Percentiles rank a stretch among this genome's conserved stretches.
Evolutionary conservation across 1,140 invertebrate species (phyloP).

Genomic region (Wiebesia pumilae): DNA sequence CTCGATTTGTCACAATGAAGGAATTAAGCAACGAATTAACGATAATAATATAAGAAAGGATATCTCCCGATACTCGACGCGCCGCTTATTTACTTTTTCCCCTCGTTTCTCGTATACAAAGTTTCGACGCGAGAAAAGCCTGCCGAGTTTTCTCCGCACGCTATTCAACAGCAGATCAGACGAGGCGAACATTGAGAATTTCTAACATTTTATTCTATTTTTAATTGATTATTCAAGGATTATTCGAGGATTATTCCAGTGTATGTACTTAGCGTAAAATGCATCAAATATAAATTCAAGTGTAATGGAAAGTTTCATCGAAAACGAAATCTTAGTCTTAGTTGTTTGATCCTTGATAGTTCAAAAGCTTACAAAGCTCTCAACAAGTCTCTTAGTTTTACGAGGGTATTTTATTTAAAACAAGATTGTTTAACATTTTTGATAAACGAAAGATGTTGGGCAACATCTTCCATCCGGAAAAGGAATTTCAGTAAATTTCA

Average conservation of each 20-base stretch:
- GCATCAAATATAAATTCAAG: not conserved
- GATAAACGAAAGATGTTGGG: not conserved
- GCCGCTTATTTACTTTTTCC: not conserved
- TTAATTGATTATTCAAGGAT: not conserved
- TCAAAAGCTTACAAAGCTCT: not conserved
- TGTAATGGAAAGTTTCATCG: not conserved
- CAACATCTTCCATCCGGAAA: not conserved
- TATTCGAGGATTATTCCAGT: too few species aligned
- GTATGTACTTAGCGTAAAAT: constrained; percentile 9
- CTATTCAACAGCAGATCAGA: not conserved
- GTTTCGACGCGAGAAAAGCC: not conserved
- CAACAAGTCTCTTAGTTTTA: not conserved
- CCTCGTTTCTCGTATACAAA: not conserved
- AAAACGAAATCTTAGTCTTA: not conserved
- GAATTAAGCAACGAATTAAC: not conserved
- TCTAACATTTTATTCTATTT: not conserved
- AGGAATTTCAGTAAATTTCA: not conserved
- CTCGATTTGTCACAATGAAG: not conserved
- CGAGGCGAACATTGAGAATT: not conserved
- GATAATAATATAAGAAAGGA: not conserved
- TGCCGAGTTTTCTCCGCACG: not conserved
- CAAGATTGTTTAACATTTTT: not conserved
- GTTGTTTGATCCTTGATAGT: constrained; percentile 4
- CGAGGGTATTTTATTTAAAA: not conserved
- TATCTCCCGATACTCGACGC: not conserved